phyloP scores from a whole-genome alignment of 2,113 vertebrate genomes.

The Mesitornis unicolor region DNA sequence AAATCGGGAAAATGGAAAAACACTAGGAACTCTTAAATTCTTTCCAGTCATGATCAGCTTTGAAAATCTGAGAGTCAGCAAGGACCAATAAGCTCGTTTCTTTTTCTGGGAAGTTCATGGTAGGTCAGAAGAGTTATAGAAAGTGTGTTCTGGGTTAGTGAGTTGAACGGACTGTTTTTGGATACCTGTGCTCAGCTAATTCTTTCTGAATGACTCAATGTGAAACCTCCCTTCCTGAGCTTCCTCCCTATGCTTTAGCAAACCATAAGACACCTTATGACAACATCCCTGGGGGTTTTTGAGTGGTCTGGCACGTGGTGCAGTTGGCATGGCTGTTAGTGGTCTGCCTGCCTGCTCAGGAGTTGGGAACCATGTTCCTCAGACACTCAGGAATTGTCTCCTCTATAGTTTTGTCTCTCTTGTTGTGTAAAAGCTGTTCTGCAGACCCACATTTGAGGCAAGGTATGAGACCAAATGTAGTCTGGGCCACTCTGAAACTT shows the following conservation, averaged over 20 bases:
- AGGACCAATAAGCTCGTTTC: not conserved
- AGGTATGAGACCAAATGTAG: not conserved
- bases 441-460: not conserved
- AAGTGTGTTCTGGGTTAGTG: not conserved
- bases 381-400: not conserved
- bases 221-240: not conserved
- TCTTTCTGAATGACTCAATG: not conserved
- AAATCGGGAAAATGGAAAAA: not conserved
- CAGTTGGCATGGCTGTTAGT: not conserved
- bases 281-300: not conserved
- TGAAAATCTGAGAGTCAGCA: not conserved
- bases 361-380: not conserved
- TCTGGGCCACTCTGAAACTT: not conserved
- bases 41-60: not conserved
- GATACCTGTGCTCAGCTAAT: not conserved
- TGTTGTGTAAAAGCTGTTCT: rapidly evolving
- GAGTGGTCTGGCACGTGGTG: not conserved
- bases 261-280: not conserved
- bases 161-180: not conserved
- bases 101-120: not conserved
- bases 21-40: not conserved
- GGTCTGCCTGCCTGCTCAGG: too few species aligned
- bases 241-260: not conserved
- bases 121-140: not conserved
- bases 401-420: not conserved